Evolutionary conservation across 1,140 invertebrate species (phyloP).

Genomic region (Augochlora pura): DNA sequence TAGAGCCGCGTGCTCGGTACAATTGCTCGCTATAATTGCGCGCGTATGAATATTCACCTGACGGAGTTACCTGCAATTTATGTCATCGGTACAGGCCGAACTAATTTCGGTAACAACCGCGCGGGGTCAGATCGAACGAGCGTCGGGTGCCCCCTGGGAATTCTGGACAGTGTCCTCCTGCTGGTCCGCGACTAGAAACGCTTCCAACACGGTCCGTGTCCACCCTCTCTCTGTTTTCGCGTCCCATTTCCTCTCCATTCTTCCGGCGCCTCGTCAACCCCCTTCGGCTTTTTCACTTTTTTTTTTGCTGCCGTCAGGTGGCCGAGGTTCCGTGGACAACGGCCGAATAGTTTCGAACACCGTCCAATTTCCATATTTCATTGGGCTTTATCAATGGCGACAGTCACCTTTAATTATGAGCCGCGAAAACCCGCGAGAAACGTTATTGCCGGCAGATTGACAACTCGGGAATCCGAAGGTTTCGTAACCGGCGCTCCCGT

Average conservation of each 20-base stretch:
- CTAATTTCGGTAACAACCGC: slow-evolving; percentile 80
- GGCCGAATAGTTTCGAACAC: slow-evolving; percentile 64
- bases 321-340: background rate
- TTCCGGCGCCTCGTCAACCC: background rate
- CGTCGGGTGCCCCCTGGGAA: slow-evolving; percentile 72
- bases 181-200: slow-evolving; percentile 50
- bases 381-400: slow-evolving; percentile 66
- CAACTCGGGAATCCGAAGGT: background rate
- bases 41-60: slow-evolving; percentile 60
- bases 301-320: slow-evolving; percentile 18
- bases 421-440: background rate
- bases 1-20: background rate
- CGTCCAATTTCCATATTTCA: slow-evolving; percentile 79
- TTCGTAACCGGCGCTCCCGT: background rate
- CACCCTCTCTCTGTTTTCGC: slow-evolving; percentile 22
- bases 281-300: background rate
- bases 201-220: slow-evolving; percentile 32
- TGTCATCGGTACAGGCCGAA: slow-evolving; percentile 77
- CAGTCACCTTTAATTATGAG: slow-evolving; percentile 41
- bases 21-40: slow-evolving; percentile 3
- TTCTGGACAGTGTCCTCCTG: slow-evolving; percentile 52
- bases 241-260: slow-evolving; percentile 15
- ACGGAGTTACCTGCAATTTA: slow-evolving; percentile 76
- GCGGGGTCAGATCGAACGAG: slow-evolving; percentile 74
- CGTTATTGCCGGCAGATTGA: slow-evolving; percentile 1